phyloP scores from a whole-genome alignment of 2,888 invertebrate species.

The Brachyopa scutellaris region DNA sequence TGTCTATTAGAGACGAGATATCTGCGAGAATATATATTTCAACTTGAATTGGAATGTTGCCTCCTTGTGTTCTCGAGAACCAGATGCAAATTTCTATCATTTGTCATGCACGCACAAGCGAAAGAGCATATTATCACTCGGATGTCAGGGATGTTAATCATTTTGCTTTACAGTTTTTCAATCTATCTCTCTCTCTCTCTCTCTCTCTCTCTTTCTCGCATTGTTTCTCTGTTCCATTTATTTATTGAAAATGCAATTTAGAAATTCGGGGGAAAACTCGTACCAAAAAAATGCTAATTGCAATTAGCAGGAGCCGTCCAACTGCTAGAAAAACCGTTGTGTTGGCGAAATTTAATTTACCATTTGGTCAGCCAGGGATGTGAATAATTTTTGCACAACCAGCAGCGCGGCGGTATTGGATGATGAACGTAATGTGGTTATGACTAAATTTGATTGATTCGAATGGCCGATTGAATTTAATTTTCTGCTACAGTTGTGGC shows the following conservation, averaged over 20 bases:
- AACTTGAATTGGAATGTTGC: constrained; percentile 67
- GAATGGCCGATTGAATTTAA: constrained; percentile 57
- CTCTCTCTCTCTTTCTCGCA: constrained; percentile 1
- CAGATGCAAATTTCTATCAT: constrained; percentile 65
- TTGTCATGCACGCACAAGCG: constrained; percentile 65
- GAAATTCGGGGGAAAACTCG: constrained; percentile 2
- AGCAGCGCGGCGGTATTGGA: not conserved
- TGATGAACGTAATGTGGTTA: constrained; percentile 44
- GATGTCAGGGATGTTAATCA: constrained; percentile 50
- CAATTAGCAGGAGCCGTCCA: constrained; percentile 31
- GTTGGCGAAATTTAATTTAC: constrained; percentile 51
- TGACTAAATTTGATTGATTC: constrained; percentile 58
- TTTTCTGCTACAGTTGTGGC: constrained; percentile 61
- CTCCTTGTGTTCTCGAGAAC: constrained; percentile 11
- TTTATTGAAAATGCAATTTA: constrained; percentile 43
- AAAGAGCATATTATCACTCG: constrained; percentile 25
- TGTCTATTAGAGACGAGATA: constrained; percentile 62
- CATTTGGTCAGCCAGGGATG: not conserved
- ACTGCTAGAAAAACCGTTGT: constrained; percentile 31
- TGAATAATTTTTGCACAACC: constrained; percentile 9
- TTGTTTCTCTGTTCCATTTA: not conserved
- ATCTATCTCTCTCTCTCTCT: too few species aligned
- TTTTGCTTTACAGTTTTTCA: constrained; percentile 8
- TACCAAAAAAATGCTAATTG: constrained; percentile 33
- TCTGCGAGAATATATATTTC: constrained; percentile 57